Evolutionary conservation across 2,797 vertebrate genomes (phyloP).

Genomic region (Dipus sagitta): DNA sequence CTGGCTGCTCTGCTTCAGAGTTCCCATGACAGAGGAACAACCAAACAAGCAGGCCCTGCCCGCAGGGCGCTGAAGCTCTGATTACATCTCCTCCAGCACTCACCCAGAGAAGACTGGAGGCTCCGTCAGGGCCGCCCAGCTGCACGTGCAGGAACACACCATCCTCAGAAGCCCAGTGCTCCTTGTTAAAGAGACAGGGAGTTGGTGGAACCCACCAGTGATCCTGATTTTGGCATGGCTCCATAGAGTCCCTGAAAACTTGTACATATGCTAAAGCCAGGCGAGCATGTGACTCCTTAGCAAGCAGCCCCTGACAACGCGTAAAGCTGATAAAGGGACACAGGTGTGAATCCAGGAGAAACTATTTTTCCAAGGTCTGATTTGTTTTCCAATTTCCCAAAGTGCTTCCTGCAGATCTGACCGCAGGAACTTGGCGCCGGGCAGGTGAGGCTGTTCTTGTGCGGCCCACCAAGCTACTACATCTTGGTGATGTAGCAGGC

Average conservation of each 20-base stretch:
- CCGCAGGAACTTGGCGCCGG: background rate
- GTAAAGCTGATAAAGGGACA: background rate
- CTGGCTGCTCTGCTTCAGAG: background rate
- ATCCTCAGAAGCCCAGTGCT: conserved; percentile 49
- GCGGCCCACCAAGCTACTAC: background rate
- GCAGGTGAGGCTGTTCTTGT: background rate
- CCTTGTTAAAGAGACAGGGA: conserved; percentile 29
- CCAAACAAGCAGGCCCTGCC: background rate
- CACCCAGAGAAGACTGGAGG: background rate
- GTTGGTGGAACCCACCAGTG: background rate
- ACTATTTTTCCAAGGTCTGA: conserved; percentile 30
- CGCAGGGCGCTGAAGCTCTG: background rate
- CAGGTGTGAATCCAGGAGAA: background rate
- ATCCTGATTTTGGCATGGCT: conserved; percentile 25
- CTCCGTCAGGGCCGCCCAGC: background rate
- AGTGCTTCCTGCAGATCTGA: conserved; percentile 53
- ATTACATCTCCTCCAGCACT: background rate
- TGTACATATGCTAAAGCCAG: background rate
- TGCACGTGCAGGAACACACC: conserved; percentile 7
- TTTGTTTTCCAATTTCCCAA: conserved; percentile 29
- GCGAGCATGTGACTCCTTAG: background rate
- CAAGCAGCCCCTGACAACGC: background rate
- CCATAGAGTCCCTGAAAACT: conserved; percentile 32
- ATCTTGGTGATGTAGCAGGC: conserved; percentile 14
- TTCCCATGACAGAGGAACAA: background rate